Evolutionary conservation across 2,113 vertebrate species (phyloP), one percentile per base, ranked within the genome.

Genomic region (Meleagris gallopavo): DNA sequence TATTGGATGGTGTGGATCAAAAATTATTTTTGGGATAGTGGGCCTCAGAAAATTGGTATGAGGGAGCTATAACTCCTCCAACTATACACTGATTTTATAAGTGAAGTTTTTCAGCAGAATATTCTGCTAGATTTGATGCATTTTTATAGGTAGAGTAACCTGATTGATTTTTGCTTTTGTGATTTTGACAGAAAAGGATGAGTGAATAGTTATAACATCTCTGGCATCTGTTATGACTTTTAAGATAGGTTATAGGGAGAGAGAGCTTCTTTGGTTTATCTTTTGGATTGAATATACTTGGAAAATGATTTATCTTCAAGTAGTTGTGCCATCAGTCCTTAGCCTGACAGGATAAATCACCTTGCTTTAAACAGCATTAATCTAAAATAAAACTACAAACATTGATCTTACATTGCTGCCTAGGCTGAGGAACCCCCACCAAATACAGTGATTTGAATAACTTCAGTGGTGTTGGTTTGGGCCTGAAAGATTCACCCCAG

Each of bases 121-220:
- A 70, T 80, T 89, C 32, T 91, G 32, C 46, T 64, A 67, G 25
- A 67, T 27, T 80, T 86, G 25, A 43, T 32, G 6, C 0, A 1
- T 32, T 60, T 82, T 89, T 50, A 70, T 38, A 83, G 54, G 22
- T 3, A 82, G 55, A 64, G 18, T 62, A 79, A 40, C 15, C 16
- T 76, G 54, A 79, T 0, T 74, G 86, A 73, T 70, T 77, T 88
- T 88, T 71, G 15, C 14, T 86, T 80, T 86, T 86, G 60, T 77
- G 36, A 18, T 45, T 93, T 86, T 95, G 79, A 36, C 83, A 94
- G 86, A 50, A 88, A 85, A 90, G 45, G 32, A 30, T 80, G 24
- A 10, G 10, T 73, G 24, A 89, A 3, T 45, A 57, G 29, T 43
- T 80, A 48, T 46, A 83, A 67, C n/a, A 57, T 34, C 34, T 74